Percentiles rank a stretch among this genome's conserved stretches.
Conservation (phyloP, 2,113 vertebrate genomes). For the Cyprinus carpio region DNA sequence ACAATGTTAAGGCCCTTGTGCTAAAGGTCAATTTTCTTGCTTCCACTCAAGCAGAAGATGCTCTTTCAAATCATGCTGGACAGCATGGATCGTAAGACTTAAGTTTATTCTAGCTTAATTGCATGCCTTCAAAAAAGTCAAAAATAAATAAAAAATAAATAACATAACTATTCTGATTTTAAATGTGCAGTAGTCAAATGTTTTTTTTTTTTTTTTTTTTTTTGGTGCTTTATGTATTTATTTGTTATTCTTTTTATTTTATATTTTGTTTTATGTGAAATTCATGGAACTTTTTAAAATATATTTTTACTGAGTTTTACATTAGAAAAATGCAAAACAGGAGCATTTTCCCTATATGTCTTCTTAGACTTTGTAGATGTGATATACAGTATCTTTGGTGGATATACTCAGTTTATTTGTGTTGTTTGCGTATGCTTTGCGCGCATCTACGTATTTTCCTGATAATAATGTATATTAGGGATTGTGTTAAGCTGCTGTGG, state of each 20-base stretch:
- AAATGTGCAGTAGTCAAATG: neutral
- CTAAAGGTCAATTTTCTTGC: neutral
- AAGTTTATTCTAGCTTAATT: neutral
- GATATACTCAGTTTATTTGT: neutral
- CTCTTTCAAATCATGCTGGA: neutral
- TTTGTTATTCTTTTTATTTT: neutral
- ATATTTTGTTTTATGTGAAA: neutral
- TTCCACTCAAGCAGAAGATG: constrained; percentile 3
- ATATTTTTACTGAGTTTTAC: too few species aligned
- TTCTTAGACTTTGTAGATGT: neutral
- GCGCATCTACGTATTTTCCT: constrained; percentile 10
- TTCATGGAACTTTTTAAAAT: neutral
- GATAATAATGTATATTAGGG: constrained; percentile 41
- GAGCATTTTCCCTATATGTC: neutral
- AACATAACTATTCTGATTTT: neutral
- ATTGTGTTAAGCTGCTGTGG: constrained; percentile 42
- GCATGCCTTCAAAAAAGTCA: neutral
- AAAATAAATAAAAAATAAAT: neutral
- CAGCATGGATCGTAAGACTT: neutral
- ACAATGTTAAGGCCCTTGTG: constrained; percentile 2
- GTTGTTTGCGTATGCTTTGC: neutral
- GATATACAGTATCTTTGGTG: neutral
- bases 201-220: too few species aligned
- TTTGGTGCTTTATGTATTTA: too few species aligned
- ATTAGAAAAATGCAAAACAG: neutral